Base-by-base conservation (phyloP, 2,797 vertebrate genomes). In the Acipenser oxyrinchus region DNA sequence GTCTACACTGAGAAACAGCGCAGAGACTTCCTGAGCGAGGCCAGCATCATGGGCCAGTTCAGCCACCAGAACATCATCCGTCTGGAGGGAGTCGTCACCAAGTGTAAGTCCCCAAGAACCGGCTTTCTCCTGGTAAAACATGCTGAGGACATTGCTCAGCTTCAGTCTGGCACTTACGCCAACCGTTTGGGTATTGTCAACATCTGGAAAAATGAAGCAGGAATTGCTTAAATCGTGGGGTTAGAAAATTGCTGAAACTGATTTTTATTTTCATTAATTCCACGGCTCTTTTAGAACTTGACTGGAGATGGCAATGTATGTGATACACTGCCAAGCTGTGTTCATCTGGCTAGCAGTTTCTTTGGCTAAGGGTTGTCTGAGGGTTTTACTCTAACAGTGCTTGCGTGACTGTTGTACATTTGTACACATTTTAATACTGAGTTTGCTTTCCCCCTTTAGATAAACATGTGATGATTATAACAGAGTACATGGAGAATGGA, bases 11-110 rank as follows among this genome's bases (percentile, higher is more conserved):
- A 98, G 79, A 98, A 97, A 79, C 96, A 99, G 76, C 90, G 95
- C 52, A 92, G 91, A 67, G 96, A 98, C 81, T 99, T 98, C 78
- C 78, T 99, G 76, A 92, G 93, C 0, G 96, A 99, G 83, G 96
- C 96, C 51, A 93, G 92, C 89, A 97, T 97, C 86, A 99, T 99
- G 96, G 96, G 96, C 5, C 96, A 99, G 83, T 98, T 98, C 79
- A 93, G 92, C 1, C 96, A 98, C 76, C 93, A 93, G 67, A 97
- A 99, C 74, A 96, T 99, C 79, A 98, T 99, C 77, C 94, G 86
- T 49, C 88, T 99, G 74, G 95, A 98, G 76, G 96, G 96, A 0
- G 94, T 99, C 0, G 85, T 99, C 82, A 98, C 96, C 71, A 98
- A 95, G 83, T 93, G 96, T 99, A 83, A 93, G 94, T 76, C 6